These are phyloP conservation scores for Megaptera novaeangliae DNA, from an alignment of 2,113 vertebrate species.

Conservation along the genomic window DNA sequence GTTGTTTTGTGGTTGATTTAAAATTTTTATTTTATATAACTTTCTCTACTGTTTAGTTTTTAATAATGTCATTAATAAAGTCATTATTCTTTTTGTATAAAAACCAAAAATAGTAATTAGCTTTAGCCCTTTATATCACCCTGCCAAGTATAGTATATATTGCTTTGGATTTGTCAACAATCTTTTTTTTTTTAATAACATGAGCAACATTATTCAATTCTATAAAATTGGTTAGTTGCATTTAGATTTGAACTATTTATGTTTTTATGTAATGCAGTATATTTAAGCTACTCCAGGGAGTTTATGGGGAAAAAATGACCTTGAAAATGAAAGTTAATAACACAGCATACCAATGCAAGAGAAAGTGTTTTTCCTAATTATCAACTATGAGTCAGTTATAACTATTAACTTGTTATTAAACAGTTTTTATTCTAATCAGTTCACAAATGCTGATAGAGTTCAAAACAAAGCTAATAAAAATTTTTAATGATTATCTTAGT, in stretches of 20 bases:
- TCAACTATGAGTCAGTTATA: background rate
- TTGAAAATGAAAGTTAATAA: slow-evolving; percentile 2
- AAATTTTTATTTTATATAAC: background rate
- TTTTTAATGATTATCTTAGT: background rate
- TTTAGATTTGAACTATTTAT: background rate
- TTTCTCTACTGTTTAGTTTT: background rate
- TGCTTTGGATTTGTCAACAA: background rate
- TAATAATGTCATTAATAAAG: background rate
- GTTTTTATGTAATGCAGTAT: background rate
- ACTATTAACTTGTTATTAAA: background rate
- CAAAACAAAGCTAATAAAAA: slow-evolving; percentile 7
- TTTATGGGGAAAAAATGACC: background rate
- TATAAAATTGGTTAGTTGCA: background rate
- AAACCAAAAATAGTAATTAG: background rate
- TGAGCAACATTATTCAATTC: background rate
- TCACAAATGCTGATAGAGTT: background rate
- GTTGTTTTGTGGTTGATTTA: background rate
- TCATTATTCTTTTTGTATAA: background rate
- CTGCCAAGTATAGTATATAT: background rate
- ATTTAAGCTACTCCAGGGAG: background rate
- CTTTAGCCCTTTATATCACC: background rate
- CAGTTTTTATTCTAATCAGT: slow-evolving; percentile 12
- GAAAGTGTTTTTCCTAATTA: background rate
- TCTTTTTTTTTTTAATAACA: background rate
- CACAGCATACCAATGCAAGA: background rate